Evolutionary conservation across 2,888 invertebrate species (phyloP), one percentile per base, ranked within the genome.

Genomic region (Pomacea canaliculata): DNA sequence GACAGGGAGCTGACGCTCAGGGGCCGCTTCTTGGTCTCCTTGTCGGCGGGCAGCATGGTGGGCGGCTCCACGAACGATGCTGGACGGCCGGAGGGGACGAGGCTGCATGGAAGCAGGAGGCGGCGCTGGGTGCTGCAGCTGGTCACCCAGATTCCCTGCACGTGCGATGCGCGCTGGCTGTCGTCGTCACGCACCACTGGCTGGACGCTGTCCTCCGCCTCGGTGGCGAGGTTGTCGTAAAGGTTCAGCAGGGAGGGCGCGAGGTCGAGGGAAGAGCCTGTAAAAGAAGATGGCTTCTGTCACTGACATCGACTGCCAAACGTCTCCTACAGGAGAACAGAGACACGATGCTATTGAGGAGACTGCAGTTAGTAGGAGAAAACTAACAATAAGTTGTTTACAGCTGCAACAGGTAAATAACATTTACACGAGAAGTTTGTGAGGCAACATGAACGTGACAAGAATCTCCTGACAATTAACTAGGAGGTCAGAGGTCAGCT

Each of bases 1-100:
- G 91, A 90, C 79, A 89, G 87, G 12, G 91, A 91, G 76, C 89
- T 89, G 72, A 90, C 85, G 82, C 90, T 90, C 67, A 91, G 82
- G 10, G 91, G 91, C 37, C 91, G 81, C 80, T 90, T 89, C 78
- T 80, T 82, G 27, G 48, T 56, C 59, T 76, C 70, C 70, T 19
- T 48, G n/a, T 23, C 51, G 49, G 51, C 37, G n/a, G 16, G 13
- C 63, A 63, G 7, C 18, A 63, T 10, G 18, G 48, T 49, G 18
- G 67, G 63, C 37, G 62, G 46, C n/a, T 78, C 80, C 76, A 78
- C 74, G 70, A 74, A 27, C 1, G 80, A 80, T 66, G 77, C 70
- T 3, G 79, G 72, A 7, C 76, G 68, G 19, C 70, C 79, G 12
- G 59, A 71, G 9, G 27, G 10, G 18, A 8, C 48, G 48, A 46